A percentile compares a stretch with the other conserved stretches of the same genome.
phyloP scores from a whole-genome alignment of 2,888 invertebrate species.

The Lypha dubia region DNA sequence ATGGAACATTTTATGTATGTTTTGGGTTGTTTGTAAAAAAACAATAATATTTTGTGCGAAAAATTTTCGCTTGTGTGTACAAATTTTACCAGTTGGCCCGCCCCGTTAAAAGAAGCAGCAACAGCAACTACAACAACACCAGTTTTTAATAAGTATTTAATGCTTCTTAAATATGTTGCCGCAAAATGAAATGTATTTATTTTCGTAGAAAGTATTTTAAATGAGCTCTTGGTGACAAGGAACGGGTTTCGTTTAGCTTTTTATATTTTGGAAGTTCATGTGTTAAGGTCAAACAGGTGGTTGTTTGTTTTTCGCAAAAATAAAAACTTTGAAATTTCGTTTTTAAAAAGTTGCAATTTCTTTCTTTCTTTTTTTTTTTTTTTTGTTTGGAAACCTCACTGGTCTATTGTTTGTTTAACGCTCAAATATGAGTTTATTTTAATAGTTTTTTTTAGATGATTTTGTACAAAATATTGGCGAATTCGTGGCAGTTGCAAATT shows the following conservation, averaged over 20 bases:
- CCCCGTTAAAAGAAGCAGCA: neutral
- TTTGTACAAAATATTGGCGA: neutral
- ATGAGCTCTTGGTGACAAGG: conserved; percentile 11
- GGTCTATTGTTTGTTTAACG: conserved; percentile 27
- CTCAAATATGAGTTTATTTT: conserved; percentile 26
- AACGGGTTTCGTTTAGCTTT: conserved; percentile 52
- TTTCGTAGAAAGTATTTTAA: conserved; percentile 57
- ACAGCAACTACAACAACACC: conserved; percentile 21
- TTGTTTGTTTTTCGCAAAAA: conserved; percentile 76
- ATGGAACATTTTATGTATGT: conserved; percentile 24
- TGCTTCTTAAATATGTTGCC: conserved; percentile 23
- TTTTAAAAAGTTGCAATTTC: conserved; percentile 7
- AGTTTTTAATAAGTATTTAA: conserved; percentile 1
- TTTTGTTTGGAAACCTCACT: neutral
- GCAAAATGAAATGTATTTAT: conserved; percentile 25
- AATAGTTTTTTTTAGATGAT: neutral
- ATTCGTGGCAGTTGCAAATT: conserved; percentile 16
- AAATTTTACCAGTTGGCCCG: conserved; percentile 18
- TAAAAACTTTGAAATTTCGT: conserved; percentile 27
- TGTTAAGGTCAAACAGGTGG: conserved; percentile 68
- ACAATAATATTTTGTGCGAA: conserved; percentile 32
- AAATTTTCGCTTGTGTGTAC: conserved; percentile 19
- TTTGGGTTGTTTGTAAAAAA: conserved; percentile 16
- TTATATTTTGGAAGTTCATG: conserved; percentile 57
- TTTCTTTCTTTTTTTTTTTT: neutral